These are phyloP conservation scores for Ceryle rudis DNA, from an alignment of 2,797 vertebrate species.

Conservation along the genomic window DNA sequence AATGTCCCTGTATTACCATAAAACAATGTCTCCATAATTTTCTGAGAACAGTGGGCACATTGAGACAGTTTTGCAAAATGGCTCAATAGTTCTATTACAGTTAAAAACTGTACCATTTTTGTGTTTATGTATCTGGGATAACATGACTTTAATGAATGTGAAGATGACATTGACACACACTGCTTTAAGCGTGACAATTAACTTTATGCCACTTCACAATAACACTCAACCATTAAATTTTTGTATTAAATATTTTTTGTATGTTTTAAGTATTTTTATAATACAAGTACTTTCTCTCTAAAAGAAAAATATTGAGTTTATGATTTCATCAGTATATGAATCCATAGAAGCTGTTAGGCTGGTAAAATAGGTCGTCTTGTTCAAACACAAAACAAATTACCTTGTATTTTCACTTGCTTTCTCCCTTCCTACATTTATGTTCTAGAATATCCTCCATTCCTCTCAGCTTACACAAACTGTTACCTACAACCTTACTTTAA, in stretches of 20 bases:
- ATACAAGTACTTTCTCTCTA: not conserved
- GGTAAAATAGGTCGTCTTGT: not conserved
- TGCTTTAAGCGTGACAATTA: not conserved
- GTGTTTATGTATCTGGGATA: not conserved
- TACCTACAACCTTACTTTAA: not conserved
- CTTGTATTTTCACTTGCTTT: not conserved
- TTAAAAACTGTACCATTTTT: not conserved
- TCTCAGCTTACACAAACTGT: not conserved
- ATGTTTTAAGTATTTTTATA: not conserved
- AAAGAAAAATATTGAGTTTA: not conserved
- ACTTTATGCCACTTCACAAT: not conserved
- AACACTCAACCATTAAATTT: not conserved
- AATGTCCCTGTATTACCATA: not conserved
- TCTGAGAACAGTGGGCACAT: not conserved
- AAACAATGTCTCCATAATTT: not conserved
- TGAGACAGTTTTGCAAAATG: not conserved
- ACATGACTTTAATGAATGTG: not conserved
- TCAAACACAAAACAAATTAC: not conserved
- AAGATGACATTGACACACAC: not conserved
- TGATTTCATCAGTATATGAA: not conserved
- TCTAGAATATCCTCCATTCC: not conserved
- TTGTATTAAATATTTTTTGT: not conserved
- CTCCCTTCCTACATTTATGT: not conserved
- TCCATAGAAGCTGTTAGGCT: not conserved
- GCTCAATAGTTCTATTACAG: not conserved